Base-by-base conservation (phyloP, 2,113 vertebrate genomes). In the Megaleporinus macrocephalus region DNA sequence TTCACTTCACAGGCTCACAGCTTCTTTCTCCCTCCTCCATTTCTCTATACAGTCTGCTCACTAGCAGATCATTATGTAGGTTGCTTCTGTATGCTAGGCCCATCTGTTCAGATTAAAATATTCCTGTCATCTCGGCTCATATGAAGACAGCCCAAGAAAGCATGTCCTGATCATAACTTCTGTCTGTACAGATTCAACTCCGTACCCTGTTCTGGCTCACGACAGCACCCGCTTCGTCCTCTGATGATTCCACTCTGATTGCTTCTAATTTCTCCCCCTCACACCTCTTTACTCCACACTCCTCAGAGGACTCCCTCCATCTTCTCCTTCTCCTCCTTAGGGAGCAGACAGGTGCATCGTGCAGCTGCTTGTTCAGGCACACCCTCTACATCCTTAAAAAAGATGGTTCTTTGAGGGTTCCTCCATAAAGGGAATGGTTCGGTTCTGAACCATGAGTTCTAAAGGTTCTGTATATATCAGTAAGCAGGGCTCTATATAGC, bases 21-120 rank as follows among this genome's bases (percentile, higher is more conserved):
- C 15, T 63, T 4, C 36, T 63, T 47, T 18, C 63, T 22, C 55
- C 18, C 29, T 76, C 51, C n/a, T 76, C 51, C n/a, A 53, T 78
- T 20, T 44, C 14, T 65, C 86, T 84, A 84, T 81, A 66, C 11
- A 30, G 33, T 70, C 73, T 57, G 57, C 69, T 55, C 49, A 73
- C 24, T 49, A 59, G 70, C 49, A 51, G 63, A 77, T 77, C 41
- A 66, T 29, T 77, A 26, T 51, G 41, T 51, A 66, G 26, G 29
- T 55, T 78, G 65, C 27, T 12, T 15, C n/a, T 27, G 14, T 33
- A 68, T 33, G 33, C 65, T 3, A 20, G 30, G 20, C 30, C 16
- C 29, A 20, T 68, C 65, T 36, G 29, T 69, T 36, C 15, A 68
- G 2, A 69, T 57, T 55, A 69, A 22, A 18, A 15, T 12, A 12